phyloP scores from a whole-genome alignment of 2,888 invertebrate species.

The Callosobruchus maculatus region DNA sequence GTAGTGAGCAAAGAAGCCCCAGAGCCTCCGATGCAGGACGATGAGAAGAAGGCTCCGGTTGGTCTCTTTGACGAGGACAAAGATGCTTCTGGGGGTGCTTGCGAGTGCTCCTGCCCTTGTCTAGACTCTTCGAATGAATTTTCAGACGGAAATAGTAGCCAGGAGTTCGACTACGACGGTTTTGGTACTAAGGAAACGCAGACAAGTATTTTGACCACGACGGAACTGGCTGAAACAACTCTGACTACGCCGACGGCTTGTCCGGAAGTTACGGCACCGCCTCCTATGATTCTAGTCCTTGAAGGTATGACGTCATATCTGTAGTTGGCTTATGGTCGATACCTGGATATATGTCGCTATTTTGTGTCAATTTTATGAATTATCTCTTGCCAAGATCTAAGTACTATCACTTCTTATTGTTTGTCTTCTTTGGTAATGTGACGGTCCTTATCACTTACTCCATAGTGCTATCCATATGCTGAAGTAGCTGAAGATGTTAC shows the following conservation, averaged over 20 bases:
- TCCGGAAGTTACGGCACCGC: conserved; percentile 52
- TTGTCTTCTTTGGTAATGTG: no score
- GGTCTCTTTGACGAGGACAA: conserved; percentile 15
- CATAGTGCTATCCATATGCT: no score
- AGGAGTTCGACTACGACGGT: neutral
- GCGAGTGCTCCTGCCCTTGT: conserved; percentile 72
- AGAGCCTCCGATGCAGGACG: conserved; percentile 1
- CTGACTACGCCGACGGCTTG: conserved; percentile 29
- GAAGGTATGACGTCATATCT: conserved; percentile 61
- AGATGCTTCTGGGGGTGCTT: conserved; percentile 60
- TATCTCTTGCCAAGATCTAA: no score
- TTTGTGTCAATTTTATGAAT: neutral
- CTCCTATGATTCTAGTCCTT: conserved; percentile 75
- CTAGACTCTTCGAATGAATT: conserved; percentile 51
- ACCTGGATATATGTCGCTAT: neutral
- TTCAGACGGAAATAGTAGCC: neutral
- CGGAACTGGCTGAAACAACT: conserved; percentile 19
- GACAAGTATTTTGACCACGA: conserved; percentile 9
- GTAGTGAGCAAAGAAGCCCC: conserved; percentile 45
- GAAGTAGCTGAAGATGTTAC: no score
- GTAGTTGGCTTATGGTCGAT: conserved; percentile 5
- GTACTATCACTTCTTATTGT: no score
- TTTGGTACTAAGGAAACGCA: neutral
- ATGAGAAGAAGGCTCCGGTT: conserved; percentile 10
- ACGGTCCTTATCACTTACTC: no score